A percentile compares a stretch with the other conserved stretches of the same genome.
Conservation (phyloP, 2,797 vertebrate species). For the Pogonophryne albipinna region DNA sequence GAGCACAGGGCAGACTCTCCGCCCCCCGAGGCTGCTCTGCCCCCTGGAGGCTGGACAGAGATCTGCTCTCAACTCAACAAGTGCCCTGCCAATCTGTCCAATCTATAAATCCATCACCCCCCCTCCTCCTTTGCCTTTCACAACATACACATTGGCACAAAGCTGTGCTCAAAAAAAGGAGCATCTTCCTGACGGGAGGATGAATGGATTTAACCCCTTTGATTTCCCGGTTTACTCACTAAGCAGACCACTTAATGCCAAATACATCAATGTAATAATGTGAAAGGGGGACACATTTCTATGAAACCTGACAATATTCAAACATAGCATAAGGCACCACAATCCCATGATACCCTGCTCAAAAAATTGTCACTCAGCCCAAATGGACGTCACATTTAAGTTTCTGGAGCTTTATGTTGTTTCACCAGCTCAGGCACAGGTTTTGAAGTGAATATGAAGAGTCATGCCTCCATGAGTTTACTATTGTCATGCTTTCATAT, state of each 20-base stretch:
- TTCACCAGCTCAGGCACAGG: constrained; percentile 21
- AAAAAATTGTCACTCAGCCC: constrained; percentile 59
- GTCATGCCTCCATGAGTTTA: not conserved
- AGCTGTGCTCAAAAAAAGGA: constrained; percentile 12
- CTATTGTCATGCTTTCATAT: not conserved
- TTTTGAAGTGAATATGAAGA: constrained; percentile 20
- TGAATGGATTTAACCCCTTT: constrained; percentile 76
- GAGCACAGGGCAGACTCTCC: constrained; percentile 50
- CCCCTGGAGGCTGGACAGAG: constrained; percentile 66
- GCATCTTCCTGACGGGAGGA: constrained; percentile 63
- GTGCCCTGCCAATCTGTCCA: constrained; percentile 57
- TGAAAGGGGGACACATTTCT: constrained; percentile 61
- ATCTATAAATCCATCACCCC: constrained; percentile 44
- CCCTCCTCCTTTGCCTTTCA: constrained; percentile 6
- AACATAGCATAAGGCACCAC: constrained; percentile 58
- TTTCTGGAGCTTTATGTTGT: constrained; percentile 29
- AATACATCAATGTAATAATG: constrained; percentile 74
- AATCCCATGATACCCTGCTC: constrained; percentile 52
- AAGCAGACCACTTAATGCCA: constrained; percentile 79
- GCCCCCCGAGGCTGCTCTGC: constrained; percentile 51
- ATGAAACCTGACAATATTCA: constrained; percentile 70
- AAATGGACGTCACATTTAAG: constrained; percentile 48
- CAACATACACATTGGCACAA: constrained; percentile 11
- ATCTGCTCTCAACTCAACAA: constrained; percentile 57
- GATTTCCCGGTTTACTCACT: constrained; percentile 66